These are phyloP conservation scores for Notothenia coriiceps DNA, from an alignment of 2,113 vertebrate species.

Conservation along the genomic window DNA sequence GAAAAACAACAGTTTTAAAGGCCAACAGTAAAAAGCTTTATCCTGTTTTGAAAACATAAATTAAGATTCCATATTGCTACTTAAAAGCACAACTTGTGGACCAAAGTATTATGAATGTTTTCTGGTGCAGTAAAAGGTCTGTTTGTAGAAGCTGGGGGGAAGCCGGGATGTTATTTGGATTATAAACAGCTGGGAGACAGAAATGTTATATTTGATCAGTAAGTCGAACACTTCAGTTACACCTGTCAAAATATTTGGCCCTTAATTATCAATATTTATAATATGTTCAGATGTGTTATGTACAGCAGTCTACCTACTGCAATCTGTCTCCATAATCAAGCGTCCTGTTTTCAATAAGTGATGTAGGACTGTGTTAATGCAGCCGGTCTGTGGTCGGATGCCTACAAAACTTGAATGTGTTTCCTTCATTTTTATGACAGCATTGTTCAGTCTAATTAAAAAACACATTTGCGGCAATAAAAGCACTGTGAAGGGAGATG, in stretches of 20 bases:
- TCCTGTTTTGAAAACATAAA: not conserved
- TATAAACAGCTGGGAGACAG: not conserved
- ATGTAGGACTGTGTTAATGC: no score
- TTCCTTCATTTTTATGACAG: no score
- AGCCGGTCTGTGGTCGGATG: no score
- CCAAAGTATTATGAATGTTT: not conserved
- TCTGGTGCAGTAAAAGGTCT: not conserved
- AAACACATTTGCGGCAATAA: no score
- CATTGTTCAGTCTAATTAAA: no score
- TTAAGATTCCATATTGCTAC: not conserved
- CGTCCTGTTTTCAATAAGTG: no score
- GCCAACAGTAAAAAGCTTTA: not conserved
- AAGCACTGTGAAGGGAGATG: no score
- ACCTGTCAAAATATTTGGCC: not conserved
- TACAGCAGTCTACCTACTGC: not conserved
- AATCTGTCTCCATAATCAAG: no score
- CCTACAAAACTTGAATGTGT: no score
- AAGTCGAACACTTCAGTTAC: not conserved
- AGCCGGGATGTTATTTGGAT: not conserved
- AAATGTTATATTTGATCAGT: not conserved
- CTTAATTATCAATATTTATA: not conserved
- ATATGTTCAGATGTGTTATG: not conserved
- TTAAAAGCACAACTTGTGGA: not conserved
- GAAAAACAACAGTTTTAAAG: not conserved
- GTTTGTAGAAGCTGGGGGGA: not conserved